Evolutionary conservation across 1,140 invertebrate species (phyloP), one percentile per base, ranked within the genome.

Genomic region (Penaeus chinensis): DNA sequence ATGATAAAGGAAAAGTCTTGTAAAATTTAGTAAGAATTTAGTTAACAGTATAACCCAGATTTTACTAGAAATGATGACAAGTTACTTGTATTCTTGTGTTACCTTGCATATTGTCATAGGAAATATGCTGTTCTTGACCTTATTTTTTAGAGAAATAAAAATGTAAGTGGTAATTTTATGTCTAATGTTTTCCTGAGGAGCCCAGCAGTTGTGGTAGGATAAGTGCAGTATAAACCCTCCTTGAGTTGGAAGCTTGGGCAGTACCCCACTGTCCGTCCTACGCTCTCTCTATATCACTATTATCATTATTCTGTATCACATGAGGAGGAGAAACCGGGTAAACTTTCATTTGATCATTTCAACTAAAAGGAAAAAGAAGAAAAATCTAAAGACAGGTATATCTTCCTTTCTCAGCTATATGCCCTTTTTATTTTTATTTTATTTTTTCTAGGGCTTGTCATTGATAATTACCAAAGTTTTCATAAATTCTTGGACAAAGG

Each of bases 151-250:
- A 77, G 32, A 37, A 61, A 62, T 62, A 60, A 61, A 78, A 85
- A 76, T 85, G 83, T 77, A 85, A 85, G 74, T 85, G 83, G 22
- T 78, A 54, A 77, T 85, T 62, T 78, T 74, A 74, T 74, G 71
- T 78, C n/a, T 76, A 42, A 78, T 69, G 65, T 76, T 77, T 87
- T 78, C 86, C 86, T 82, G 86, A 87, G 86, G 86, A 71, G 86
- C 80, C 86, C 86, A 82, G 80, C 86, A 87, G 63, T 66, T 85
- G 74, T 85, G 71, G 78, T 85, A 85, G 60, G 66, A 81, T 84
- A 82, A 84, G 87, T 88, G 66, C 82, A 88, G 82, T 88, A 88
- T 79, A 84, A 88, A 84, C 87, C 87, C 87, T 88, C 87, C 87
- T 78, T 84, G 87, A 88, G 82, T 84, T 88, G 82, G 87, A 84